Percentiles rank a stretch among this genome's conserved stretches.
These are phyloP conservation scores for Acromyrmex echinatior DNA, from an alignment of 1,140 invertebrate species.

Conservation along the genomic window DNA sequence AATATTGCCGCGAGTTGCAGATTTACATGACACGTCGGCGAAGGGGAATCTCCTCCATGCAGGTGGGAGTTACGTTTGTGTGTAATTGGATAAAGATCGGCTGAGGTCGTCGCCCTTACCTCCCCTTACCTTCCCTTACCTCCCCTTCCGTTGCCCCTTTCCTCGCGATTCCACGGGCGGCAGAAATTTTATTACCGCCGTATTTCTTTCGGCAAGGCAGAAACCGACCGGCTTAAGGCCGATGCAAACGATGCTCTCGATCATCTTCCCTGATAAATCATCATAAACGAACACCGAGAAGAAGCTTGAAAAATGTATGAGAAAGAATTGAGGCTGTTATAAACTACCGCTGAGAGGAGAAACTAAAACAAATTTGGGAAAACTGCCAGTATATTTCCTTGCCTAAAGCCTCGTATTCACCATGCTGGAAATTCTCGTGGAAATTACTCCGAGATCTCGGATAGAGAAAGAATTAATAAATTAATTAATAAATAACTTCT, in stretches of 20 bases:
- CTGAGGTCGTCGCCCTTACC: constrained; percentile 65
- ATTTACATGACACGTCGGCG: constrained; percentile 63
- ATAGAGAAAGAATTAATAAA: too few species aligned
- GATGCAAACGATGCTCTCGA: constrained; percentile 20
- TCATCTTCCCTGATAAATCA: constrained; percentile 18
- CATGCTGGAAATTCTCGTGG: too few species aligned
- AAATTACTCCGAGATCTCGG: too few species aligned
- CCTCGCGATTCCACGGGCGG: constrained; percentile 22
- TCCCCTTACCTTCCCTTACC: not conserved
- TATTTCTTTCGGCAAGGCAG: constrained; percentile 47
- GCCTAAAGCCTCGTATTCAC: not conserved
- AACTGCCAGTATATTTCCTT: not conserved
- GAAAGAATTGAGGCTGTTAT: not conserved
- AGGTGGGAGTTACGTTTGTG: constrained; percentile 60
- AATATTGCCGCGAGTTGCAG: constrained; percentile 52
- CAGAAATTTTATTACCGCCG: constrained; percentile 65
- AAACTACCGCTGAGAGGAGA: not conserved
- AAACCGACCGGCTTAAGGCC: not conserved
- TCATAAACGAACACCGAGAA: not conserved
- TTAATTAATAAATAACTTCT: too few species aligned
- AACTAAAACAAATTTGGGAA: not conserved
- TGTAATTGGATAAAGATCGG: constrained; percentile 75
- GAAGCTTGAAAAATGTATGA: not conserved
- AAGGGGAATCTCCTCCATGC: constrained; percentile 34
- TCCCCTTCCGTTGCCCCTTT: not conserved